Conservation (phyloP, 2,888 invertebrate species). For the Melolontha melolontha region DNA sequence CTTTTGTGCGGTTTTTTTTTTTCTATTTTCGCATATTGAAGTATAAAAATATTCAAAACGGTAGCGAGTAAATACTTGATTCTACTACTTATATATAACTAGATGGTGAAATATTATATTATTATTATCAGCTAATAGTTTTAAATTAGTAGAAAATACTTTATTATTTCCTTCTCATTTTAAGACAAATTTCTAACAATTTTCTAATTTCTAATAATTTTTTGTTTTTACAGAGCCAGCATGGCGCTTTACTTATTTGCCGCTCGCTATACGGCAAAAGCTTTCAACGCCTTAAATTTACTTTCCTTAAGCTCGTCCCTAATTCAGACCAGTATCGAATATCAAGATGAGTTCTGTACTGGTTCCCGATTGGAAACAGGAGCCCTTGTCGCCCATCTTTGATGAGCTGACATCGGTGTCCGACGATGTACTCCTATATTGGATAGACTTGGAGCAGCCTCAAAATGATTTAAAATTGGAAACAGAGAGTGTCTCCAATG, state of each 20-base stretch:
- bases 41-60: too few relatives aligned
- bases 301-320: slow-evolving; percentile 53
- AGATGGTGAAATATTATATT: too few relatives aligned
- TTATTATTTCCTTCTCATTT: too few relatives aligned
- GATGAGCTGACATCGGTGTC: slow-evolving; percentile 60
- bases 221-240: slow-evolving; percentile 77
- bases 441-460: slow-evolving; percentile 57
- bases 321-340: slow-evolving; percentile 49
- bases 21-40: too few relatives aligned
- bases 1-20: too few relatives aligned
- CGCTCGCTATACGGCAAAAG: slow-evolving; percentile 73
- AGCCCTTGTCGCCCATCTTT: slow-evolving; percentile 68
- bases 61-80: too few relatives aligned
- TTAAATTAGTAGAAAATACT: too few relatives aligned
- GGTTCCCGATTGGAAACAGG: slow-evolving; percentile 67
- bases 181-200: too few relatives aligned
- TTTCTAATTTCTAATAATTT: too few relatives aligned
- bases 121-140: too few relatives aligned
- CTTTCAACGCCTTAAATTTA: slow-evolving; percentile 56
- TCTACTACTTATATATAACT: too few relatives aligned
- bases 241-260: slow-evolving; percentile 81
- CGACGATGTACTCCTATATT: slow-evolving; percentile 59
- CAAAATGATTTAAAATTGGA: slow-evolving; percentile 56
- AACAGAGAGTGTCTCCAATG: slow-evolving; percentile 58
- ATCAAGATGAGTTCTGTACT: slow-evolving; percentile 56